phyloP scores from a whole-genome alignment of 2,113 vertebrate genomes.

The Ciconia maguari region DNA sequence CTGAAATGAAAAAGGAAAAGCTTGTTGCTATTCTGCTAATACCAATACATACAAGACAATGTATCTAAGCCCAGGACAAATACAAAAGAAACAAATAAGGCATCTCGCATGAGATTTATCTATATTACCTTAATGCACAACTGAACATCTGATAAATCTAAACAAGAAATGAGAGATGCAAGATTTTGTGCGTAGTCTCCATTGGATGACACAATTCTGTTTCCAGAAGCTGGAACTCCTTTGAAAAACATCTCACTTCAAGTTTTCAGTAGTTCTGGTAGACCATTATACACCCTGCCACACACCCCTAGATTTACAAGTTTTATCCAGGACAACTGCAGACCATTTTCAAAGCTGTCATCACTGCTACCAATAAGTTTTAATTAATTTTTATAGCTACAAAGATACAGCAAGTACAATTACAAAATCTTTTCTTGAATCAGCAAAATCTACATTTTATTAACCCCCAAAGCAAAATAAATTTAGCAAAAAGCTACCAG shows the following conservation, averaged over 20 bases:
- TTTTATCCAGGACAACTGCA: not conserved
- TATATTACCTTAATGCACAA: accelerated
- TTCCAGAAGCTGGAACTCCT: not conserved
- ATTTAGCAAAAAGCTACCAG: not conserved
- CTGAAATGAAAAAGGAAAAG: not conserved
- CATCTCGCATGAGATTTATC: not conserved
- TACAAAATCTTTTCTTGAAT: not conserved
- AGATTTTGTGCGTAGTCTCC: not conserved
- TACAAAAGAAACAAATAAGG: not conserved
- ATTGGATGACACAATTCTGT: not conserved
- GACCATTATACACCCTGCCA: not conserved
- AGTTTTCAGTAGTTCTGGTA: not conserved
- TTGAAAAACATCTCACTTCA: not conserved
- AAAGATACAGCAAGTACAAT: not conserved
- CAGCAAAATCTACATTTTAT: not conserved
- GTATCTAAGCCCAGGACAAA: not conserved
- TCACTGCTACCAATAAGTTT: not conserved
- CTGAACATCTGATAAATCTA: not conserved
- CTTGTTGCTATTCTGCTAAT: not conserved
- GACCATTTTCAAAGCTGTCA: not conserved
- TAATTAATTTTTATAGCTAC: not conserved
- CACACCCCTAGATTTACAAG: accelerated
- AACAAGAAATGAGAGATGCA: not conserved
- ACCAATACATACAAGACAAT: accelerated
- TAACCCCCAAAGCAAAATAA: not conserved